Percentiles rank a stretch among this genome's conserved stretches.
These are phyloP conservation scores for Solenopsis invicta DNA, from an alignment of 1,140 invertebrate genomes.

Conservation along the genomic window DNA sequence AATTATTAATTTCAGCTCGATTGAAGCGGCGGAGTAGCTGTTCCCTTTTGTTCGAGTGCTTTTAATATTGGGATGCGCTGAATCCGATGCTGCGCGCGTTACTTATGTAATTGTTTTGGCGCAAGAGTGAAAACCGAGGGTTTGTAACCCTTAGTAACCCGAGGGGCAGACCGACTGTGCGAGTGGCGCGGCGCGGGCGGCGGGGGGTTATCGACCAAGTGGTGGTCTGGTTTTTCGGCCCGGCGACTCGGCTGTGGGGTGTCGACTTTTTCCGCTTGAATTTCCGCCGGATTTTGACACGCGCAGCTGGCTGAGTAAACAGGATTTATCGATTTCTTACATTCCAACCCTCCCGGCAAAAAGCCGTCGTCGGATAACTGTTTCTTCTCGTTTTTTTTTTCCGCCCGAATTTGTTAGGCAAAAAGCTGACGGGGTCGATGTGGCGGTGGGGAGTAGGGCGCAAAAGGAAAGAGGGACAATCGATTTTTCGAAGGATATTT, in stretches of 20 bases:
- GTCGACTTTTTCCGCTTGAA: constrained; percentile 63
- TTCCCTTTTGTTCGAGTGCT: not conserved
- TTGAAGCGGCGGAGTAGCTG: too few species aligned
- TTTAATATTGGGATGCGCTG: constrained; percentile 31
- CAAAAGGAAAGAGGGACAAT: not conserved
- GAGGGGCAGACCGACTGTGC: constrained; percentile 50
- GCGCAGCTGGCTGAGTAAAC: constrained; percentile 59
- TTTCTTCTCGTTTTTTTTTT: constrained; percentile 8
- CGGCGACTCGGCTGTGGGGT: constrained; percentile 44
- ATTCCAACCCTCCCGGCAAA: not conserved
- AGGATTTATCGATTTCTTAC: constrained; percentile 58
- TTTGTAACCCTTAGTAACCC: constrained; percentile 61
- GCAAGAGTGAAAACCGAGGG: not conserved
- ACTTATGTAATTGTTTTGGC: constrained; percentile 57
- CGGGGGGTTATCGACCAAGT: constrained; percentile 57
- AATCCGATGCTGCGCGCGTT: constrained; percentile 16
- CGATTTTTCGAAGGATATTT: not conserved
- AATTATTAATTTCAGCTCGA: too few species aligned
- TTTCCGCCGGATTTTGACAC: constrained; percentile 59
- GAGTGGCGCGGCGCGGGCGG: not conserved
- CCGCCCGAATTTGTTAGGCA: not conserved
- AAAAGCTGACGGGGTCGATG: not conserved
- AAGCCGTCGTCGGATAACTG: constrained; percentile 21
- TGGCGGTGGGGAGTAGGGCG: not conserved
- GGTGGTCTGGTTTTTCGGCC: constrained; percentile 56